These are phyloP conservation scores for Leptinotarsa juncta DNA, from an alignment of 2,888 invertebrate genomes.

Conservation along the genomic window DNA sequence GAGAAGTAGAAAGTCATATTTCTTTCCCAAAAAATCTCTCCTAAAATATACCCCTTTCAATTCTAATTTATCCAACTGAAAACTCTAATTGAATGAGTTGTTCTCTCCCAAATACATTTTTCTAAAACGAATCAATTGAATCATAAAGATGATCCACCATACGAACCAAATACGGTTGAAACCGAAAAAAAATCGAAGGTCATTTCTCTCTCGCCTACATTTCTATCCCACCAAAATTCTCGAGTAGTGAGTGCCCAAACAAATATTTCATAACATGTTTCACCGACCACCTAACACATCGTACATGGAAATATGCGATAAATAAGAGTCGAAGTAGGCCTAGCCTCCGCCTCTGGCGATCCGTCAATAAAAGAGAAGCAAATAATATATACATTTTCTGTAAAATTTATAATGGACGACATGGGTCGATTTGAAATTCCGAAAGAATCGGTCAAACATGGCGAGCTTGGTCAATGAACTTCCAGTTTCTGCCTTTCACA, in stretches of 20 bases:
- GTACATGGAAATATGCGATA: constrained; percentile 3
- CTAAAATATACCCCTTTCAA: no score
- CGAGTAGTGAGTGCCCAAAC: not conserved
- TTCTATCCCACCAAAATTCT: not conserved
- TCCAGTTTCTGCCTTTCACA: constrained; percentile 43
- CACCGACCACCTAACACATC: not conserved
- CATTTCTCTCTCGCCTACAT: constrained; percentile 10
- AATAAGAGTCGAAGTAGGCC: not conserved
- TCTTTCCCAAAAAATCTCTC: no score
- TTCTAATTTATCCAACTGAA: no score
- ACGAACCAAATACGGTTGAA: no score
- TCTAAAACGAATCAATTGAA: no score
- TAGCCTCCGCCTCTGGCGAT: constrained; percentile 14
- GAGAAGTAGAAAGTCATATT: no score
- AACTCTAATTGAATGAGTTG: no score
- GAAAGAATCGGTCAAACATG: constrained; percentile 46
- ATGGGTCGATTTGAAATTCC: constrained; percentile 39
- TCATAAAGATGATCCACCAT: no score
- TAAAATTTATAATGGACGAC: constrained; percentile 22
- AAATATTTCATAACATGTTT: not conserved
- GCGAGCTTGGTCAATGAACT: constrained; percentile 49
- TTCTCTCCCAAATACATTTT: no score
- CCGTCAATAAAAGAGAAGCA: constrained; percentile 6
- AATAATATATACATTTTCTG: constrained; percentile 22
- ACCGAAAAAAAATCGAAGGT: not conserved